Evolutionary conservation across 2,113 vertebrate genomes (phyloP), one percentile per base, ranked within the genome.

Genomic region (Morone saxatilis): DNA sequence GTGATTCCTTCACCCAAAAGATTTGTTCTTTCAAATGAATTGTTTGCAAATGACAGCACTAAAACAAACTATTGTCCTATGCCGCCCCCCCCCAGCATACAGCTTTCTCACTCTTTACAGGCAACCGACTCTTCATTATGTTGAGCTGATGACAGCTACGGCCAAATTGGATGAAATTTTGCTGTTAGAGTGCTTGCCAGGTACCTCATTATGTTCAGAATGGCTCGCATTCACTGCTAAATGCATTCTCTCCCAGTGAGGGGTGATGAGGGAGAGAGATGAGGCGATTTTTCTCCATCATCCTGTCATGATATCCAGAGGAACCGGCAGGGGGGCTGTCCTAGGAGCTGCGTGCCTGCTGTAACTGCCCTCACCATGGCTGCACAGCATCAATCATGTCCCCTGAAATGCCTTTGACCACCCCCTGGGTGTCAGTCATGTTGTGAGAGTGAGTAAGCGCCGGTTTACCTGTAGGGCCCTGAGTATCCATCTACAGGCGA

Each of bases 281-380:
- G 59, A 76, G 59, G 48, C 0, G 13, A 68, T 86, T 73, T 83
- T 77, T 60, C 76, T 86, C 68, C 78, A 85, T 89, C 66, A 86
- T 14, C 62, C 31, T 63, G 81, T 71, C 76, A 61, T 59, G 60
- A 70, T 50, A 84, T 67, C 40, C 74, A 70, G 9, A 81, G 50
- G 3, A 12, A 71, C 19, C 17, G 1, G 40, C 1, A 0, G 31
- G 25, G 25, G 31, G 65, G 31, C 60, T 36, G 2, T 56, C 48
- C 25, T 1, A 2, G 31, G n/a, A 66, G 67, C 68, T 48, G 57
- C 13, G 31, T 20, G 6, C 31, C 50, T 25, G 36, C 56, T 71
- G 14, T 38, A 67, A 41, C 25, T 1, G 17, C 60, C 40, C 31
- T 72, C 16, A 59, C 7, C 4, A 48, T 56, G 43, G 31, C 71